Base-by-base conservation (phyloP, 2,797 vertebrate genomes). In the Diplodus puntazzo region DNA sequence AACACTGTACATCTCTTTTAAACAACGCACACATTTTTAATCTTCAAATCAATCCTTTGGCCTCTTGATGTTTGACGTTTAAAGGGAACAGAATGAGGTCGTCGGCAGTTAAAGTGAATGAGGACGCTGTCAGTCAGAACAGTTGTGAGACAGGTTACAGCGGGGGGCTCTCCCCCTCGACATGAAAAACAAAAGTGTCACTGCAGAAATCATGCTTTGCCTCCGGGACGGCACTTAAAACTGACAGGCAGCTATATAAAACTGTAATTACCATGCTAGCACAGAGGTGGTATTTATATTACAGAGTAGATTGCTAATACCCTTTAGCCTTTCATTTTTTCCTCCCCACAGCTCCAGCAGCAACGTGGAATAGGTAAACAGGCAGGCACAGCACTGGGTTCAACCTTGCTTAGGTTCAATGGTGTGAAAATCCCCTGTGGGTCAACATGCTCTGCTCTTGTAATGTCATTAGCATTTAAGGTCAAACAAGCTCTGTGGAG, bases 371-470 rank as follows among this genome's bases (percentile, higher is more conserved):
- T 61, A 79, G 68, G 69, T 75, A 85, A 86, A 88, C 77, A 78
- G 82, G 66, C 30, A 43, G 73, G 58, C 54, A 74, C 71, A 86
- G 74, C 63, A 70, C 39, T 59, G 80, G 79, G 78, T 83, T 90
- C 79, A 86, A 69, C 64, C 66, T 75, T 68, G 73, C 79, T 81
- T 80, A 23, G 88, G 87, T 90, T 92, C 88, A 92, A 73, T 89
- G 83, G 87, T 82, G 90, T 90, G 83, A 93, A 93, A 93, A 92
- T 94, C 92, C 90, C 87, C 84, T 90, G 90, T 93, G 81, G 90
- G 90, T 92, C 91, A 92, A 90, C 91, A 91, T 82, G 88, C 81
- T 63, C 69, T 83, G 84, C 73, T 88, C 83, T 69, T 77, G 54
- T 93, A 93, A 93, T 91, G 90, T 87, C 92, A 92, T 93, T 93